Evolutionary conservation across 2,797 vertebrate genomes (phyloP).

Genomic region (Rhinichthys osculus): DNA sequence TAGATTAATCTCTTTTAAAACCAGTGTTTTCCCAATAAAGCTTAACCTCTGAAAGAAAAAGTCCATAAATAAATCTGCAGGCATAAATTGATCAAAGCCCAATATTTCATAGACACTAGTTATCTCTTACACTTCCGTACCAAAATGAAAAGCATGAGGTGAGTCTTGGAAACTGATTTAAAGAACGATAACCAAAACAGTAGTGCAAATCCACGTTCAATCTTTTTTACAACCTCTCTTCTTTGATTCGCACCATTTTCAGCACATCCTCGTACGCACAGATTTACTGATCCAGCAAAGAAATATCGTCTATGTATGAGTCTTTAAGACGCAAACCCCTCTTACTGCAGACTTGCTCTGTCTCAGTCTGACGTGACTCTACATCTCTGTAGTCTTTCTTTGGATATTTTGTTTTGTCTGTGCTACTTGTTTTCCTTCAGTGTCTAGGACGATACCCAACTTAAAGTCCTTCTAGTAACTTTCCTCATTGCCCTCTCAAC

Average conservation of each 20-base stretch:
- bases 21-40: conserved; percentile 66
- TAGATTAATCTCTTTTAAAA: conserved; percentile 49
- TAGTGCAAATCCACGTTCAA: conserved; percentile 21
- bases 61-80: conserved; percentile 65
- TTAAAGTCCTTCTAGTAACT: conserved; percentile 62
- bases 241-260: conserved; percentile 12
- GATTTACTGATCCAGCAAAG: background rate
- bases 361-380: conserved; percentile 47
- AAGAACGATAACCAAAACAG: conserved; percentile 18
- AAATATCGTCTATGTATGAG: background rate
- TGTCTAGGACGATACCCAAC: background rate
- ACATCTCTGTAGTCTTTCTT: conserved; percentile 13
- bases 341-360: conserved; percentile 29
- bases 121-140: conserved; percentile 54
- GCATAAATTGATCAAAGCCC: conserved; percentile 54
- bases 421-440: conserved; percentile 32
- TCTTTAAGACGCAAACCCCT: background rate
- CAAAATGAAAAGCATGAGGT: conserved; percentile 63
- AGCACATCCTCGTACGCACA: conserved; percentile 6
- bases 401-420: conserved; percentile 15
- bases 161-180: conserved; percentile 33
- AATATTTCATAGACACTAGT: conserved; percentile 20
- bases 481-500: conserved; percentile 68
- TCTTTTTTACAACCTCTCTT: background rate
- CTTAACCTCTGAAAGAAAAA: conserved; percentile 65